Evolutionary conservation across 1,140 invertebrate species (phyloP).

Genomic region (Muscidifurax raptorellus): DNA sequence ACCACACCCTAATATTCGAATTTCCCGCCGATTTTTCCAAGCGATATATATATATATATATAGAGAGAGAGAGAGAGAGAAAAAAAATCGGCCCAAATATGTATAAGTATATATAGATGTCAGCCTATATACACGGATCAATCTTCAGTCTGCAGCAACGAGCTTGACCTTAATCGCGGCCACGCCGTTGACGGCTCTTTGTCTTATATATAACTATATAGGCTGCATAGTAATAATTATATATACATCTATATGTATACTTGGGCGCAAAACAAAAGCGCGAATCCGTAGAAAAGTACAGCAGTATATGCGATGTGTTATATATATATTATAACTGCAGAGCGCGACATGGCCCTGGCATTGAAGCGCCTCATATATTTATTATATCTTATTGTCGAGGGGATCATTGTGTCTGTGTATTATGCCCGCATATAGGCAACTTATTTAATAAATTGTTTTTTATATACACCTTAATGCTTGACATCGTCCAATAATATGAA

Average conservation of each 20-base stretch:
- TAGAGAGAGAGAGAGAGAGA: background rate
- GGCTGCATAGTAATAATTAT: background rate
- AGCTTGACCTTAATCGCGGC: background rate
- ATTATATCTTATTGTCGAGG: background rate
- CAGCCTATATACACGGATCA: no score
- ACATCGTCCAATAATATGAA: no score
- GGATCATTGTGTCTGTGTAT: no score
- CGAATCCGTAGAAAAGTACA: background rate
- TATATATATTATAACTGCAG: background rate
- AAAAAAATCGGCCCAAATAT: background rate
- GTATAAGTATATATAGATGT: no score
- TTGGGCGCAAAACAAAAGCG: background rate
- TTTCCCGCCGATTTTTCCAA: background rate
- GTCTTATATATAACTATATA: background rate
- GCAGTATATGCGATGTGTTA: background rate
- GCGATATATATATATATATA: background rate
- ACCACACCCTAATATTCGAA: background rate
- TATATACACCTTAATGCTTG: no score
- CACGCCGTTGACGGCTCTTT: background rate
- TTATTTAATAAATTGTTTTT: no score
- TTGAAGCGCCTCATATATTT: slow-evolving; percentile 49
- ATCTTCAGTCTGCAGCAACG: background rate
- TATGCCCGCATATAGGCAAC: no score
- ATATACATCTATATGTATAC: background rate
- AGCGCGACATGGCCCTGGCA: slow-evolving; percentile 45